Percentiles rank a stretch among this genome's conserved stretches.
Conservation (phyloP, 2,888 invertebrate species). For the Drosophila flavopinicola region DNA sequence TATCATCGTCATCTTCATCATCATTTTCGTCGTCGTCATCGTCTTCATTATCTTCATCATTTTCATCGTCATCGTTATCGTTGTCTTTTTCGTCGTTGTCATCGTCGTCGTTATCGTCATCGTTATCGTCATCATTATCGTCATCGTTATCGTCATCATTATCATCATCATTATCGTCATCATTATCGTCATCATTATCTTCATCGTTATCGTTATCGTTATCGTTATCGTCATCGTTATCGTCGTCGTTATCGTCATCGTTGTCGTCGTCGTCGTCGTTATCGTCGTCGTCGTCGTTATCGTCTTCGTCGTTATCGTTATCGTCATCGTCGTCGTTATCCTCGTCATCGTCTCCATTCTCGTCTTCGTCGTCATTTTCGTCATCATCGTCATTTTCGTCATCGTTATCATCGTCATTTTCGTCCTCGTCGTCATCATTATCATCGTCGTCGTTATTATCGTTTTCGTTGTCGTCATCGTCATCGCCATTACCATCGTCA, state of each 20-base stretch:
- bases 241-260: constrained; percentile 83
- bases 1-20: constrained; percentile 72
- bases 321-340: constrained; percentile 35
- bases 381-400: constrained; percentile 77
- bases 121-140: constrained; percentile 37
- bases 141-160: constrained; percentile 55
- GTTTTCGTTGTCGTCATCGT: constrained; percentile 78
- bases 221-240: constrained; percentile 83
- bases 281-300: constrained; percentile 81
- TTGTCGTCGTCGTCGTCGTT: constrained; percentile 84
- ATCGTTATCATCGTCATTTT: constrained; percentile 29
- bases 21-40: constrained; percentile 81
- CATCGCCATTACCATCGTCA: constrained; percentile 83
- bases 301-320: constrained; percentile 24
- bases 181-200: constrained; percentile 39
- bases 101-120: constrained; percentile 83
- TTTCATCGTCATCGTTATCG: constrained; percentile 27
- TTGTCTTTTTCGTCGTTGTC: constrained; percentile 82
- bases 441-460: constrained; percentile 77
- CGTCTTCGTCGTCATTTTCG: constrained; percentile 83
- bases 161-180: constrained; percentile 43
- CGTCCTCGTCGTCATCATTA: constrained; percentile 32
- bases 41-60: constrained; percentile 82
- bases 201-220: constrained; percentile 81
- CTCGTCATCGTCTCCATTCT: constrained; percentile 78